Conservation (phyloP, 2,113 vertebrate genomes). For the Fulmarus glacialis region DNA sequence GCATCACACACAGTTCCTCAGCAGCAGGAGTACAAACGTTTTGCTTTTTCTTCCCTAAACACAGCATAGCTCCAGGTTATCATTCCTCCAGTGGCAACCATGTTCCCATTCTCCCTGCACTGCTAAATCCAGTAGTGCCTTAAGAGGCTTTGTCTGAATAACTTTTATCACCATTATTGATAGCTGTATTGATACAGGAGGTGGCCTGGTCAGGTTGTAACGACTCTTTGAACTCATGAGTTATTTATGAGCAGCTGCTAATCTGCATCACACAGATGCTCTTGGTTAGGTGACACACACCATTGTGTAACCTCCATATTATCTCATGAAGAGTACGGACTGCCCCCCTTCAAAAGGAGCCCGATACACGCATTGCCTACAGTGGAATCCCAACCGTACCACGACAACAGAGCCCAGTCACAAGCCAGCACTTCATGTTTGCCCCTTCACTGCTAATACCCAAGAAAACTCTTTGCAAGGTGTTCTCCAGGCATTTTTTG, state of each 20-base stretch:
- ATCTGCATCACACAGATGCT: background rate
- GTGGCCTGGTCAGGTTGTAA: background rate
- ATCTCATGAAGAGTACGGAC: background rate
- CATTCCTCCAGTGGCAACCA: background rate
- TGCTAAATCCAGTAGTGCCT: background rate
- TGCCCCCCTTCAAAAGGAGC: background rate
- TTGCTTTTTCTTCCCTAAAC: background rate
- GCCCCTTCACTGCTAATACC: background rate
- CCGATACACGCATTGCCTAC: too few relatives aligned
- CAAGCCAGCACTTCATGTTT: background rate
- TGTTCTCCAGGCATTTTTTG: background rate
- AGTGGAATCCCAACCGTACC: background rate
- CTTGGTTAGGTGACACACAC: background rate
- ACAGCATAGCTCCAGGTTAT: background rate
- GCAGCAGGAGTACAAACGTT: background rate
- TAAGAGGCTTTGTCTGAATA: slow-evolving; percentile 7
- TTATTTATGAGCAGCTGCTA: slow-evolving; percentile 23
- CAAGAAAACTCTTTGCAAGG: background rate
- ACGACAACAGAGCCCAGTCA: background rate
- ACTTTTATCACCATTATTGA: slow-evolving; percentile 27
- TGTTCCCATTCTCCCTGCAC: background rate
- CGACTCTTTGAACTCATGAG: background rate
- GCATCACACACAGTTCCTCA: background rate
- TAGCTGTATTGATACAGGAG: slow-evolving; percentile 23
- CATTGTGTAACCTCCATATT: background rate